A percentile compares a stretch with the other conserved stretches of the same genome.
Evolutionary conservation across 2,113 vertebrate species (phyloP).

Genomic region (Elgaria multicarinata): DNA sequence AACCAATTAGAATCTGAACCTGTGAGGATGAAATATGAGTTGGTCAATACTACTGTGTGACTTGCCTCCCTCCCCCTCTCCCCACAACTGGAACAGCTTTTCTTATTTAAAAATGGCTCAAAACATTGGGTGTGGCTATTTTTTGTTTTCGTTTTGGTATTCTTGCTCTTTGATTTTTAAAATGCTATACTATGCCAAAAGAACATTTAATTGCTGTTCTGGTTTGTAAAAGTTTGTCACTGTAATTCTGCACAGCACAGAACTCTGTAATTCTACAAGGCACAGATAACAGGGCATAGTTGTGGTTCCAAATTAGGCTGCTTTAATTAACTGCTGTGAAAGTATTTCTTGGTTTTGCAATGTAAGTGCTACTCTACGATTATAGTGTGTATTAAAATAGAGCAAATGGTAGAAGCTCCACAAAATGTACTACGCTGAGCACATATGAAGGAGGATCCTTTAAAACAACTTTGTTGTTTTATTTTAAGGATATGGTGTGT

Average conservation of each 20-base stretch:
- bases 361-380: slow-evolving; percentile 64
- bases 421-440: neutral
- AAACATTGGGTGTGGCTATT: slow-evolving; percentile 10
- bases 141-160: slow-evolving; percentile 39
- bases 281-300: slow-evolving; percentile 67
- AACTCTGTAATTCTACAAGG: slow-evolving; percentile 59
- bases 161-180: slow-evolving; percentile 52
- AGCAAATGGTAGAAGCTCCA: slow-evolving; percentile 25
- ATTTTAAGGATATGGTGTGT: neutral
- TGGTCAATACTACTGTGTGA: neutral
- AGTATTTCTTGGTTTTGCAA: slow-evolving; percentile 46
- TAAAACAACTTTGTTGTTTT: neutral
- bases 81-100: neutral
- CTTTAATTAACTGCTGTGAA: slow-evolving; percentile 72
- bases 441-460: neutral
- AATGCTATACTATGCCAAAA: slow-evolving; percentile 56
- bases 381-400: slow-evolving; percentile 35
- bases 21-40: neutral
- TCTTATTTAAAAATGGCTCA: neutral
- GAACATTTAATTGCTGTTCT: slow-evolving; percentile 67
- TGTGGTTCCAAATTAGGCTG: slow-evolving; percentile 68
- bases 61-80: no score
- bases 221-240: slow-evolving; percentile 48
- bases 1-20: neutral
- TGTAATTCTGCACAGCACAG: slow-evolving; percentile 53